A percentile compares a stretch with the other conserved stretches of the same genome.
Conservation (phyloP, 2,888 invertebrate genomes). For the Trichogramma evanescens region DNA sequence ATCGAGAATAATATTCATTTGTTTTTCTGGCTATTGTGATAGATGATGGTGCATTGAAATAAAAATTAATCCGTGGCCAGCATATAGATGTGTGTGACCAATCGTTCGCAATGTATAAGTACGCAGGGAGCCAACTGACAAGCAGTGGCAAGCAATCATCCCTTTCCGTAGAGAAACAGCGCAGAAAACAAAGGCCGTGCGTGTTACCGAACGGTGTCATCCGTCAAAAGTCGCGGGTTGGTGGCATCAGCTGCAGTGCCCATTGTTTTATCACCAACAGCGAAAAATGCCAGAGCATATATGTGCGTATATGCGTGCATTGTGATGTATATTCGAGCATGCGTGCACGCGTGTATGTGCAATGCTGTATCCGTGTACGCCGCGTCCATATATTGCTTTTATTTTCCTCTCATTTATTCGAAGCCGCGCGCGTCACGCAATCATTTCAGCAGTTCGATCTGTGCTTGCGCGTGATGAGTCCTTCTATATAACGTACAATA, state of each 20-base stretch:
- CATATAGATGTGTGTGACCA: not conserved
- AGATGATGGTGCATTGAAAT: too few relatives aligned
- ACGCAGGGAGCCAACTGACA: not conserved
- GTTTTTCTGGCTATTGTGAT: too few relatives aligned
- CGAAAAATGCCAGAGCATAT: not conserved
- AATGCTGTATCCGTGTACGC: not conserved
- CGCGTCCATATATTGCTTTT: conserved; percentile 6
- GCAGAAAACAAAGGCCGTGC: not conserved
- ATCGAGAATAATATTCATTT: too few relatives aligned
- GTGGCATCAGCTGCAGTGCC: not conserved
- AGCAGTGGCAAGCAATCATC: not conserved
- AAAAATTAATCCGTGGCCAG: too few relatives aligned
- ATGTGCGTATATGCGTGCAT: not conserved
- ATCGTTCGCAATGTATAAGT: not conserved
- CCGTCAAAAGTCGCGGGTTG: conserved; percentile 6
- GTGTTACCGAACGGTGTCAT: not conserved
- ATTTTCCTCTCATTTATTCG: conserved; percentile 8
- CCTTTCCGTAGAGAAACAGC: not conserved
- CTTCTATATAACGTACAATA: not conserved
- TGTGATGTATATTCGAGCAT: not conserved
- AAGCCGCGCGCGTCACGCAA: too few relatives aligned
- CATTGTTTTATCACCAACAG: conserved; percentile 3
- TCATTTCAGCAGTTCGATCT: too few relatives aligned
- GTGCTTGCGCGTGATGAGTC: too few relatives aligned
- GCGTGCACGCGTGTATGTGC: not conserved